These are phyloP conservation scores for Otus scops DNA, from an alignment of 2,797 vertebrate genomes.

Conservation along the genomic window DNA sequence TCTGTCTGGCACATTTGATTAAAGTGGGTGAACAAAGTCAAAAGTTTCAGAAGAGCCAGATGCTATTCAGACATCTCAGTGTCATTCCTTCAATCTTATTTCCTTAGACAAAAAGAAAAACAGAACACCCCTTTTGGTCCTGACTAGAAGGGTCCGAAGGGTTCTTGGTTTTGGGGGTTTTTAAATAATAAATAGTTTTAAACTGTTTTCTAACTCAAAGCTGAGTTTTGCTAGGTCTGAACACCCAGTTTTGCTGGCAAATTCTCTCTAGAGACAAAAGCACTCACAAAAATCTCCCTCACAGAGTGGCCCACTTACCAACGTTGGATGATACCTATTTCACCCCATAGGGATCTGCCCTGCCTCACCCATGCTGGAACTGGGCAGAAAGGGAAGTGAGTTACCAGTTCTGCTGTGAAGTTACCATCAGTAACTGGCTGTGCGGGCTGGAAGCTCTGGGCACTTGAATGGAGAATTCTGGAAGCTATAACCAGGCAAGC, in stretches of 20 bases:
- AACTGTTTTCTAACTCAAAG: background rate
- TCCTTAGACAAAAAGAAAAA: background rate
- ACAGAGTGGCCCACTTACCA: background rate
- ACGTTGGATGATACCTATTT: background rate
- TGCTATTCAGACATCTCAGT: background rate
- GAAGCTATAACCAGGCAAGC: background rate
- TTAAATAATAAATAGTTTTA: background rate
- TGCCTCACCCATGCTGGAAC: background rate
- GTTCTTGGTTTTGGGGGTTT: background rate
- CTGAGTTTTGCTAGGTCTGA: background rate
- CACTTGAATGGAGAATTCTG: background rate
- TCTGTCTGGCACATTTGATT: background rate
- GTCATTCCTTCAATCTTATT: background rate
- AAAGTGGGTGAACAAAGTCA: background rate
- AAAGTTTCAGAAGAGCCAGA: background rate
- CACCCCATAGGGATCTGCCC: background rate
- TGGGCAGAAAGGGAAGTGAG: background rate
- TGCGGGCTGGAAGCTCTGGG: background rate
- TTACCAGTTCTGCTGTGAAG: background rate
- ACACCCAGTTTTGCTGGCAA: background rate
- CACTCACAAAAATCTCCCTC: background rate
- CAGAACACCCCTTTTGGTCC: background rate
- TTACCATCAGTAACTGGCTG: background rate
- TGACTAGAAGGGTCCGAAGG: accelerated
- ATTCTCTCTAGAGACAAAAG: background rate